Base-by-base conservation (phyloP, 2,113 vertebrate genomes). In the Hyperopisus bebe region DNA sequence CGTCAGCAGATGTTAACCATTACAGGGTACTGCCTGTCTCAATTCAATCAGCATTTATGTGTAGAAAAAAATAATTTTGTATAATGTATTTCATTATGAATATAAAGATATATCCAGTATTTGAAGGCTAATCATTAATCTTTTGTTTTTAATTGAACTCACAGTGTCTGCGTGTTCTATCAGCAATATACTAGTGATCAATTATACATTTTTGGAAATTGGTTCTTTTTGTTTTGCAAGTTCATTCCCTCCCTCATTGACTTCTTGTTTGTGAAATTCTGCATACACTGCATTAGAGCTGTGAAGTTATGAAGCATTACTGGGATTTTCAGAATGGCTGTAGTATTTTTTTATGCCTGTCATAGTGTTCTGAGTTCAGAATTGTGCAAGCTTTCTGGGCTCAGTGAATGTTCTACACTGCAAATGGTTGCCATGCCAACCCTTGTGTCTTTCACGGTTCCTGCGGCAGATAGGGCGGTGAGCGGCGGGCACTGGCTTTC, bases 371-470 rank as follows among this genome's bases (percentile, higher is more conserved):
- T 21, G 48, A 80, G 47, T 53, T 48, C 46, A 35, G 85, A 31
- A 51, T 86, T 31, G 17, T 51, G 70, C 66, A 82, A 53, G 66
- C 15, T 17, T 15, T 82, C 27, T 21, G 66, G 21, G 10, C 27
- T 51, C 11, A 21, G 13, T 89, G 35, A 47, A 42, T 83, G 48
- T 27, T 53, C 1, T 39, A 39, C 62, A 50, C 48, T 77, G 51
- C 74, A 82, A 55, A n/a, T 89, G 35, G 70, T 89, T 82, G 74
- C 62, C 44, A 88, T 74, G 88, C 70, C 88, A 55, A 82, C 74
- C 24, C 31, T 21, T 51, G 9, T 53, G n/a, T 53, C 70, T 51
- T 74, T 77, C 48, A 39, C 27, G 2, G n/a, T 50, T 53, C 48
- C 70, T 9, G 5, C 47, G n/a, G 31, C 51, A 55, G 17, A 35